Conservation (phyloP, 2,888 invertebrate genomes). For the Caenorhabditis sp. region DNA sequence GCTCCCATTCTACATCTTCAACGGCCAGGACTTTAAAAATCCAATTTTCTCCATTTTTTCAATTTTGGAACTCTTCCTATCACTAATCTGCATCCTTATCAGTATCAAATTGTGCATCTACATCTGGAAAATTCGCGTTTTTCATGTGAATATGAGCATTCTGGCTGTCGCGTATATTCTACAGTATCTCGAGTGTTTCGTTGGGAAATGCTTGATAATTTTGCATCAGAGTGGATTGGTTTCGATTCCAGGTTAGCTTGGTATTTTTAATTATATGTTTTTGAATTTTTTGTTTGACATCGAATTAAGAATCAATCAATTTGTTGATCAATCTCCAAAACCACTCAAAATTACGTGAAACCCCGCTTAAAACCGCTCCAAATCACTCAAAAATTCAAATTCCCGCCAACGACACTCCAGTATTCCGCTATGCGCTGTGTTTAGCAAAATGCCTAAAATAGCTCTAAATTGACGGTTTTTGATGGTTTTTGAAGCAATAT, state of each 20-base stretch:
- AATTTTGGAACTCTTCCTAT: slow-evolving; percentile 19
- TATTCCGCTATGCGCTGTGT: too few species aligned
- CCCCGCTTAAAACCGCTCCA: too few species aligned
- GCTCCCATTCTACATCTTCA: slow-evolving; percentile 47
- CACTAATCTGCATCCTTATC: slow-evolving; percentile 35
- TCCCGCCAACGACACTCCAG: too few species aligned
- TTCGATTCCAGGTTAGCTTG: slow-evolving; percentile 16
- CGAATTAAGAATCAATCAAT: too few species aligned
- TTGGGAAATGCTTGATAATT: slow-evolving; percentile 35
- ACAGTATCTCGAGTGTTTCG: slow-evolving; percentile 47
- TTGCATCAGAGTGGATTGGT: slow-evolving; percentile 29
- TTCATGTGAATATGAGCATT: slow-evolving; percentile 52
- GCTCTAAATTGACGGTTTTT: too few species aligned
- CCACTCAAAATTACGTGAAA: too few species aligned
- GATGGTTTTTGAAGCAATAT: too few species aligned
- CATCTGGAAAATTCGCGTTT: slow-evolving; percentile 45
- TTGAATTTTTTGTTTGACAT: too few species aligned
- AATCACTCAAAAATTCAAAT: too few species aligned
- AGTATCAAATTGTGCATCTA: slow-evolving; percentile 26
- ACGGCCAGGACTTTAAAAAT: slow-evolving; percentile 23
- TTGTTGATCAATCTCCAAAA: too few species aligned
- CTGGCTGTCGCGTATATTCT: slow-evolving; percentile 29
- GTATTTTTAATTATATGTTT: too few species aligned
- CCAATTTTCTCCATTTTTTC: slow-evolving; percentile 14
- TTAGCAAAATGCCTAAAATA: too few species aligned